phyloP scores from a whole-genome alignment of 2,797 vertebrate genomes.

The Hippoglossus hippoglossus region DNA sequence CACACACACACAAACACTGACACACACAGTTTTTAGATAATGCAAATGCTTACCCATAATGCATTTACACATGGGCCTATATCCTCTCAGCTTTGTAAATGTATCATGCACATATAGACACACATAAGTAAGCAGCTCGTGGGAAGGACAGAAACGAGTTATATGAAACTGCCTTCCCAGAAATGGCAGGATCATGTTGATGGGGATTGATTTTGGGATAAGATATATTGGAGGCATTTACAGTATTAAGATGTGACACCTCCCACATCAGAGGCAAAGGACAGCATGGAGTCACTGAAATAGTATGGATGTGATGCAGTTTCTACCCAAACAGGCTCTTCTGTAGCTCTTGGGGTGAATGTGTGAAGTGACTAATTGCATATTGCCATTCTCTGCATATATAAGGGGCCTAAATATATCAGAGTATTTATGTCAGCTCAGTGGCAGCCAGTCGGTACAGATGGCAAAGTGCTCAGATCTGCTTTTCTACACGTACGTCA shows the following conservation, averaged over 20 bases:
- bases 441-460: slow-evolving; percentile 13
- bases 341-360: slow-evolving; percentile 9
- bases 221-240: background rate
- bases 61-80: background rate
- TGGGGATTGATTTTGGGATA: background rate
- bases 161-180: background rate
- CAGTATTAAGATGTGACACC: background rate
- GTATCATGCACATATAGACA: background rate
- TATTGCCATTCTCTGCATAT: slow-evolving; percentile 26
- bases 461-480: slow-evolving; percentile 10
- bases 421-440: slow-evolving; percentile 18
- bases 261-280: background rate
- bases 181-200: background rate
- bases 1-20: too few relatives aligned
- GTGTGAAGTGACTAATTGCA: slow-evolving; percentile 25
- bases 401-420: slow-evolving; percentile 29
- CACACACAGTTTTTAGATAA: background rate
- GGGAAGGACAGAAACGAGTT: background rate
- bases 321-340: slow-evolving; percentile 3
- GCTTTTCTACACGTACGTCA: background rate
- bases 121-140: background rate
- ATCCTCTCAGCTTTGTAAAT: background rate
- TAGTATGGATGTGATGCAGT: slow-evolving; percentile 5
- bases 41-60: background rate
- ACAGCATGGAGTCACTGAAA: slow-evolving; percentile 1